Conservation (phyloP, 2,797 vertebrate genomes). For the Galagoides demidoff region DNA sequence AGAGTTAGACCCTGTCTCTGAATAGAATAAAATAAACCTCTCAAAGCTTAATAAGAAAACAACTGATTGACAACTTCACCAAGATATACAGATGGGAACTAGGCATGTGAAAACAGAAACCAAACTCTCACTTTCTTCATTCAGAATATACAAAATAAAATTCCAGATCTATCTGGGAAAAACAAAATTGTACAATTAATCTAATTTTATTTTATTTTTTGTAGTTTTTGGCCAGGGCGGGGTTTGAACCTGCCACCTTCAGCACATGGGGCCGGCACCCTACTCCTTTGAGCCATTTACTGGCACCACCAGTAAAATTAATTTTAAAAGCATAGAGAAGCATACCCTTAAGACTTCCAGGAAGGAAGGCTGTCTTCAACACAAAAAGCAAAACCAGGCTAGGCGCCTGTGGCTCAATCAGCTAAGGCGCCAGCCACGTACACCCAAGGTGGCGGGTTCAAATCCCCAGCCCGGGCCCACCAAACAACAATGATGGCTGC, state of each 20-base stretch:
- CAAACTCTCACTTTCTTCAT: neutral
- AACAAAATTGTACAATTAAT: neutral
- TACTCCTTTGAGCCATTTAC: too few species aligned
- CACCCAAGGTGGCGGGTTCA: too few species aligned
- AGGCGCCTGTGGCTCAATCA: too few species aligned
- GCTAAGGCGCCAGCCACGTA: too few species aligned
- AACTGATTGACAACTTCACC: neutral
- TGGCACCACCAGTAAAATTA: neutral
- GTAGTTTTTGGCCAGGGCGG: too few species aligned
- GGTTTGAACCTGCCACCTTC: too few species aligned
- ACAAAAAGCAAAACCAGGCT: neutral
- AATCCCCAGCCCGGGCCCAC: too few species aligned
- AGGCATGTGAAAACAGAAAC: neutral
- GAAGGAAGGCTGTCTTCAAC: neutral
- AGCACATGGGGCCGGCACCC: too few species aligned
- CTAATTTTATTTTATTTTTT: too few species aligned
- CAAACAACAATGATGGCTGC: too few species aligned
- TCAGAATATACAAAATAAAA: neutral
- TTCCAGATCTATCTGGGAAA: neutral
- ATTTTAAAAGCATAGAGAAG: neutral
- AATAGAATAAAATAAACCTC: too few species aligned
- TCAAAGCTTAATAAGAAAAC: neutral
- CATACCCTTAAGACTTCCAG: neutral
- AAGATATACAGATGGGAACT: neutral
- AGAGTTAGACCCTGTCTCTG: too few species aligned